phyloP scores from a whole-genome alignment of 2,888 invertebrate genomes.

The Bombylius major region DNA sequence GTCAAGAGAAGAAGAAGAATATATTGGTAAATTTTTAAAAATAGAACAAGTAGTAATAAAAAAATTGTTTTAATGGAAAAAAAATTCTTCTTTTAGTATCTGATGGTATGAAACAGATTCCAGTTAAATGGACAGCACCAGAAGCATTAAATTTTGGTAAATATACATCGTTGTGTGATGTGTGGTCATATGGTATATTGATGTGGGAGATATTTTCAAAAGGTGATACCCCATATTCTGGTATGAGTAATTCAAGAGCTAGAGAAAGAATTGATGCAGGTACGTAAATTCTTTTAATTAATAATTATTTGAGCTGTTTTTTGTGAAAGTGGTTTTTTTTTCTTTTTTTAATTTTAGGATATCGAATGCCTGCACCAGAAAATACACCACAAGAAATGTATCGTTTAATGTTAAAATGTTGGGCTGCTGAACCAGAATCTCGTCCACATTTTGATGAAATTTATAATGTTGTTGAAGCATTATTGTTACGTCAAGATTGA shows the following conservation, averaged over 20 bases:
- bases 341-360: conserved; percentile 46
- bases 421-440: conserved; percentile 86
- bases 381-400: conserved; percentile 82
- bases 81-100: conserved; percentile 47
- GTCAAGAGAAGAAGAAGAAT: conserved; percentile 94
- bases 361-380: conserved; percentile 85
- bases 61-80: background rate
- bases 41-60: background rate
- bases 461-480: conserved; percentile 60
- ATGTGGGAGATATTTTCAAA: conserved; percentile 95
- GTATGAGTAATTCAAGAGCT: conserved; percentile 86
- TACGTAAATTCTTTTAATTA: conserved; percentile 25
- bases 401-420: conserved; percentile 80
- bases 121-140: conserved; percentile 97
- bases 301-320: background rate
- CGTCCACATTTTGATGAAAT: conserved; percentile 89
- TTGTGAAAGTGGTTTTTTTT: background rate
- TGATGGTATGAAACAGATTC: conserved; percentile 96
- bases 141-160: conserved; percentile 94
- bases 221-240: conserved; percentile 87
- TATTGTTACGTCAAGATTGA: conserved; percentile 27
- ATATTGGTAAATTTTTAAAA: conserved; percentile 43
- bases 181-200: conserved; percentile 93
- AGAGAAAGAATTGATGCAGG: conserved; percentile 88
- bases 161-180: conserved; percentile 90